A percentile compares a stretch with the other conserved stretches of the same genome.
These are phyloP conservation scores for Siniperca chuatsi DNA, from an alignment of 2,113 vertebrate species.

Conservation along the genomic window DNA sequence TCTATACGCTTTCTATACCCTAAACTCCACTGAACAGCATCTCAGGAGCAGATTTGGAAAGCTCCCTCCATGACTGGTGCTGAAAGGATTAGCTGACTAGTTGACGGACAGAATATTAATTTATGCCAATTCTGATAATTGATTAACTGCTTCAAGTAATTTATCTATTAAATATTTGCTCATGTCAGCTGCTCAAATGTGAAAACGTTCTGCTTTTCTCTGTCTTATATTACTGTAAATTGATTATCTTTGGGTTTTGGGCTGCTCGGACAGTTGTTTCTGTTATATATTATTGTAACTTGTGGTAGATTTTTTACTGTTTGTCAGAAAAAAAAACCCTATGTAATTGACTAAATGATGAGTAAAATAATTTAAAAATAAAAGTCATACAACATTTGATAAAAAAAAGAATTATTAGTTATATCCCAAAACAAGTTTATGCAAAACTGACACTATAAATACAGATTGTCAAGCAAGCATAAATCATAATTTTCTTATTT, in stretches of 20 bases:
- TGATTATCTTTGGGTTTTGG: not conserved
- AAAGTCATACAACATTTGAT: not conserved
- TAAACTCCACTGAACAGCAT: not conserved
- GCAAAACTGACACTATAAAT: not conserved
- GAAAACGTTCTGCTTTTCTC: not conserved
- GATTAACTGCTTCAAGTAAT: not conserved
- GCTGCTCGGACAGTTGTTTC: not conserved
- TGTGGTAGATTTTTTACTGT: not conserved
- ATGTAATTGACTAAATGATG: not conserved
- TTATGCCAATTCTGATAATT: not conserved
- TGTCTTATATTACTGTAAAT: not conserved
- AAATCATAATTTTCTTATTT: not conserved
- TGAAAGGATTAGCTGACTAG: not conserved
- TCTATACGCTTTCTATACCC: slow-evolving; percentile 38
- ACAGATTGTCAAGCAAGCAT: not conserved
- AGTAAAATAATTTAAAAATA: not conserved
- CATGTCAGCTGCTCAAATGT: not conserved
- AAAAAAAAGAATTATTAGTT: not conserved
- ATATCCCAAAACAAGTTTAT: not conserved
- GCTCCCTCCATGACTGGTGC: not conserved
- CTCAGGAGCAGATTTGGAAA: slow-evolving; percentile 6
- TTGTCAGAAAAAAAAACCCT: not conserved
- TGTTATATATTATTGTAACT: not conserved
- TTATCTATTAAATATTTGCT: not conserved
- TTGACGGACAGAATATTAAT: not conserved